Conservation (phyloP, 64 coral and sea anemone species). For the Dendronephthya gigantea region DNA sequence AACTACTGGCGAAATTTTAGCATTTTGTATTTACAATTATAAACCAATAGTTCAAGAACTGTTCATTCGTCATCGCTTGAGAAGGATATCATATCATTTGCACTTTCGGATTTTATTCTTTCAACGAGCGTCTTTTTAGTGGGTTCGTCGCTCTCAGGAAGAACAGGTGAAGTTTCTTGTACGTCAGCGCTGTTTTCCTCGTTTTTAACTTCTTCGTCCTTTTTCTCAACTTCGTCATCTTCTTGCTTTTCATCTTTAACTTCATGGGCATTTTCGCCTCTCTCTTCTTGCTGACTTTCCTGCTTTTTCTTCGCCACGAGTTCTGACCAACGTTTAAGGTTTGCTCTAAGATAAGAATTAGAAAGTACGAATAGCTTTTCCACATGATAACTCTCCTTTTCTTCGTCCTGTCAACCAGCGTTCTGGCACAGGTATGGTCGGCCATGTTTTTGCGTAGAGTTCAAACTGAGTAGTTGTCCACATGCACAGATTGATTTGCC, state of each 20-base stretch:
- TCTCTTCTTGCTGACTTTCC: neutral
- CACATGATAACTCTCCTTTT: no score
- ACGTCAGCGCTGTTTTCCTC: slow-evolving; percentile 13
- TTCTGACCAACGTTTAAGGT: slow-evolving; percentile 36
- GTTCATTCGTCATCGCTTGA: slow-evolving; percentile 6
- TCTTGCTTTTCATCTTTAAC: slow-evolving; percentile 40
- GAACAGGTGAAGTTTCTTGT: neutral
- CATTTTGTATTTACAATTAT: no score
- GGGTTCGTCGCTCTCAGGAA: neutral
- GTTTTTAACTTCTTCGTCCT: slow-evolving; percentile 17
- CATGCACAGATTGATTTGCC: neutral
- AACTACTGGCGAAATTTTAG: no score
- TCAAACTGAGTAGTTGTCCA: no score
- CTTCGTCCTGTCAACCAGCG: no score
- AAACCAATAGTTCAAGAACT: no score
- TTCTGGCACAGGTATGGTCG: no score
- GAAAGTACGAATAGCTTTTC: no score
- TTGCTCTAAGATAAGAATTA: slow-evolving; percentile 35
- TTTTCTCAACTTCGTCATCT: neutral
- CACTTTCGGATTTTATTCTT: neutral
- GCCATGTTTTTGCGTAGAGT: no score
- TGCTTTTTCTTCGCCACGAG: neutral
- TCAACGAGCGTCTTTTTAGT: neutral
- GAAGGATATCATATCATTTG: neutral
- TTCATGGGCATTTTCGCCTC: slow-evolving; percentile 32